Evolutionary conservation across 2,888 invertebrate genomes (phyloP).

Genomic region (Ophion costatus): DNA sequence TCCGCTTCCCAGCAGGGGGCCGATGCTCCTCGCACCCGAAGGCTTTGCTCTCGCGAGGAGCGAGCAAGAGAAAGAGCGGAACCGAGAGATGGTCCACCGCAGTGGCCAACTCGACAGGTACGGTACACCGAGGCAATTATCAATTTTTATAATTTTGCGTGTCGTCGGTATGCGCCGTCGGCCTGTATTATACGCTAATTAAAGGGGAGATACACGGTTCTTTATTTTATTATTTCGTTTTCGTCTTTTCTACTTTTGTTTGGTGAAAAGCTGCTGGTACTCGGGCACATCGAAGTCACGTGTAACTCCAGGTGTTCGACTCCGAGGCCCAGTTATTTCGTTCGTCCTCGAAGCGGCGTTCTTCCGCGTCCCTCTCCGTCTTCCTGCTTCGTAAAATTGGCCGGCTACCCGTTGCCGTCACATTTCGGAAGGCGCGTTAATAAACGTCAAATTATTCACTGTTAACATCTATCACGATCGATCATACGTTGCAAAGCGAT

Average conservation of each 20-base stretch:
- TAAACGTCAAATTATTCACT: slow-evolving; percentile 53
- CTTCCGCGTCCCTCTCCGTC: background rate
- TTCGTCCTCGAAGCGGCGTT: slow-evolving; percentile 13
- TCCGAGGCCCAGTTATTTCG: slow-evolving; percentile 12
- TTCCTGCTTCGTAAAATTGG: background rate
- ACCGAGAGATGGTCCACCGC: slow-evolving; percentile 17
- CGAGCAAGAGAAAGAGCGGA: slow-evolving; percentile 18
- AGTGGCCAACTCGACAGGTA: slow-evolving; percentile 36
- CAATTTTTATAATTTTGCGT: slow-evolving; percentile 77
- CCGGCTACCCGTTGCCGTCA: slow-evolving; percentile 10
- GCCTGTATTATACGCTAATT: slow-evolving; percentile 75
- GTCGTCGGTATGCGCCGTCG: slow-evolving; percentile 65
- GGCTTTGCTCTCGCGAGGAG: slow-evolving; percentile 39
- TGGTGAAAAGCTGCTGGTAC: slow-evolving; percentile 14
- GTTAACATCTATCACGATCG: slow-evolving; percentile 24
- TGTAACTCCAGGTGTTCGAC: slow-evolving; percentile 4
- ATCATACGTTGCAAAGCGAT: slow-evolving; percentile 27
- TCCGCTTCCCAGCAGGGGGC: slow-evolving; percentile 43
- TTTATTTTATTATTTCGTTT: slow-evolving; percentile 22
- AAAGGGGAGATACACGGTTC: slow-evolving; percentile 67
- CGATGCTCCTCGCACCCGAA: slow-evolving; percentile 43
- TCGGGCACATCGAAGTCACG: slow-evolving; percentile 11
- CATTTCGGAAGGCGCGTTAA: slow-evolving; percentile 47
- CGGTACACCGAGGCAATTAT: slow-evolving; percentile 68
- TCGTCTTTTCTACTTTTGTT: slow-evolving; percentile 20